Base-by-base conservation (phyloP, 2,113 vertebrate species). In the Laterallus jamaicensis region DNA sequence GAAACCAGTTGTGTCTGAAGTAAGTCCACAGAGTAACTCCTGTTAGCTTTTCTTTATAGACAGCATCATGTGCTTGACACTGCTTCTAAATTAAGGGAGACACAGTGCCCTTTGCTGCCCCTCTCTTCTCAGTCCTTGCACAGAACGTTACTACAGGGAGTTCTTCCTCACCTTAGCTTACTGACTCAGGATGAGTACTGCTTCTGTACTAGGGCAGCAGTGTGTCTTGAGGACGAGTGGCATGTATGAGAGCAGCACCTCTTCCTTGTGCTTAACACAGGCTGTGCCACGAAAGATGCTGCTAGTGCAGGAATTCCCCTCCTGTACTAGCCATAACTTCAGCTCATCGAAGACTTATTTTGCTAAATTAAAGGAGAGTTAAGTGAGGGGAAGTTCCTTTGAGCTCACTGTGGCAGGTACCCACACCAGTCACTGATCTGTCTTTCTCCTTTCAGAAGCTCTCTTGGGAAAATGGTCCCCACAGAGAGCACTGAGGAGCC, bases 1-100 rank as follows among this genome's bases (percentile, higher is more conserved):
- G 93, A 76, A 83, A 35, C 66, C 11, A 77, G 59, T 95, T 82
- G 93, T 91, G 64, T 28, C 93, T 92, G 87, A 76, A 80, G 81
- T 85, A 47, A 52, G 63, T 39, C 68, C 75, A 6, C 5, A 2
- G 56, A 70, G 66, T 80, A 66, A 90, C 70, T 82, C 69, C 17
- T 6, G 5, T 58, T 74, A 37, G 50, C 50, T 88, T 90, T 22
- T 42, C 82, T 69, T 71, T 47, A 29, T 1, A n/a, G 88, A 78
- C 58, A 79, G 58, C 39, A 47, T 82, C 9, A 21, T 64, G 89
- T 92, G 42, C 62, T 92, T 54, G 32, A 8, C 37, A 40, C 17
- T 62, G 35, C 39, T 73, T 76, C 60, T 0, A 7, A 86, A 54
- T 11, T 24, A 52, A 88, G 32, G 69, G 11, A 67, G 82, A n/a